Conservation (phyloP, 2,888 invertebrate species). For the Heterodera filipjevi region DNA sequence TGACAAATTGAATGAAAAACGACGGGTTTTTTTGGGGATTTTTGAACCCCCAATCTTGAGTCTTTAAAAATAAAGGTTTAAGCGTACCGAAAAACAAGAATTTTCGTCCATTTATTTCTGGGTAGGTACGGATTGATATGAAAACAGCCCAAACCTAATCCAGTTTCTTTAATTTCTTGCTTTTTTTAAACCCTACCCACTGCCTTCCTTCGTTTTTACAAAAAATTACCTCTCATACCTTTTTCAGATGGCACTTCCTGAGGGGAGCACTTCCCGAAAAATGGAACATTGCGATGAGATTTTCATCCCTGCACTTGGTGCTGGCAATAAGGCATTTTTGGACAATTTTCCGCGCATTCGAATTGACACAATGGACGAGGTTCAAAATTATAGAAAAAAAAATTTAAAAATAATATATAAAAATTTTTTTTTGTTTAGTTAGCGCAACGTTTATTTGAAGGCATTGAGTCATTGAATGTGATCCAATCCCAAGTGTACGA, state of each 20-base stretch:
- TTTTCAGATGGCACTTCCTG: slow-evolving; percentile 25
- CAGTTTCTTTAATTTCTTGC: too few species aligned
- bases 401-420: background rate
- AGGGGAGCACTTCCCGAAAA: slow-evolving; percentile 22
- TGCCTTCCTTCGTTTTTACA: too few species aligned
- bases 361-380: slow-evolving; percentile 32
- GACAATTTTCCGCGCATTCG: slow-evolving; percentile 17
- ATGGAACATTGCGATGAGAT: slow-evolving; percentile 20
- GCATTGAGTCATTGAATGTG: slow-evolving; percentile 82
- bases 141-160: too few species aligned
- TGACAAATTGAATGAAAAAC: too few species aligned
- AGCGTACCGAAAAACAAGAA: too few species aligned
- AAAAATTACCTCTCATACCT: background rate
- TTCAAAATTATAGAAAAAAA: slow-evolving; percentile 8
- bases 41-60: too few species aligned
- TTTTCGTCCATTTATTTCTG: too few species aligned
- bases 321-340: slow-evolving; percentile 18
- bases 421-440: slow-evolving; percentile 37
- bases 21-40: too few species aligned
- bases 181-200: too few species aligned
- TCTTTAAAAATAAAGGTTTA: too few species aligned
- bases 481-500: slow-evolving; percentile 95
- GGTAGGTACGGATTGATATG: too few species aligned
- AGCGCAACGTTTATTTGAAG: slow-evolving; percentile 78
- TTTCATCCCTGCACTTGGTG: slow-evolving; percentile 21